Evolutionary conservation across 1,140 invertebrate species (phyloP).

Genomic region (Scaptomyza hsui): DNA sequence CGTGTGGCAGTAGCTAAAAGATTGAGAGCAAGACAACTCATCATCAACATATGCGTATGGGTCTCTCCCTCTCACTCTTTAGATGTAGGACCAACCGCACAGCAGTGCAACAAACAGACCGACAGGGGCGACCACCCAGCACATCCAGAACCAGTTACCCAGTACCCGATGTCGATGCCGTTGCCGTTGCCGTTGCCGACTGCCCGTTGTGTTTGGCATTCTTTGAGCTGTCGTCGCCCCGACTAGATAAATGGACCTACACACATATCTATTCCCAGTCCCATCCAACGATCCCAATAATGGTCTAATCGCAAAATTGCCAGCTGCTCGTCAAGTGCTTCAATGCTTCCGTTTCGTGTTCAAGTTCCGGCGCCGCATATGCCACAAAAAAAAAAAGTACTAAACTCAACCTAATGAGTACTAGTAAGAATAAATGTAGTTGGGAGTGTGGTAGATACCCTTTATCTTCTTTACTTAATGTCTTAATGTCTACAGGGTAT

Average conservation of each 20-base stretch:
- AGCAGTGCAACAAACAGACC: conserved; percentile 76
- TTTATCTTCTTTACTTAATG: too few species aligned
- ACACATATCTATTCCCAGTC: neutral
- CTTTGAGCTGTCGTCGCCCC: conserved; percentile 77
- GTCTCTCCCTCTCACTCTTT: neutral
- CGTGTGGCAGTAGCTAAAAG: conserved; percentile 70
- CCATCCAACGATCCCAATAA: conserved; percentile 8
- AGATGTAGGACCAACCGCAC: conserved; percentile 74
- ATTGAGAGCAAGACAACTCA: conserved; percentile 55
- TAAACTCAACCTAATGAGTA: conserved; percentile 11
- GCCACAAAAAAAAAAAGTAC: conserved; percentile 39
- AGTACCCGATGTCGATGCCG: too few species aligned
- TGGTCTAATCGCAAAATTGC: conserved; percentile 66
- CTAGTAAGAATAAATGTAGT: neutral
- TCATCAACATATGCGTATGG: conserved; percentile 71
- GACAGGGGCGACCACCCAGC: conserved; percentile 48
- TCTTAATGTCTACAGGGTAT: conserved; percentile 16
- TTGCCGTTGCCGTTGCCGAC: too few species aligned
- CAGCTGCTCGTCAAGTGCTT: conserved; percentile 74
- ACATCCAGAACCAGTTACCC: conserved; percentile 12
- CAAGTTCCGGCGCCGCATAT: conserved; percentile 74
- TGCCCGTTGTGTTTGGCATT: conserved; percentile 76
- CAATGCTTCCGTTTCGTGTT: conserved; percentile 66
- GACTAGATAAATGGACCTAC: conserved; percentile 70
- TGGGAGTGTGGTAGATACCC: neutral